These are phyloP conservation scores for Lophius americanus DNA, from an alignment of 2,797 vertebrate species.

Conservation along the genomic window DNA sequence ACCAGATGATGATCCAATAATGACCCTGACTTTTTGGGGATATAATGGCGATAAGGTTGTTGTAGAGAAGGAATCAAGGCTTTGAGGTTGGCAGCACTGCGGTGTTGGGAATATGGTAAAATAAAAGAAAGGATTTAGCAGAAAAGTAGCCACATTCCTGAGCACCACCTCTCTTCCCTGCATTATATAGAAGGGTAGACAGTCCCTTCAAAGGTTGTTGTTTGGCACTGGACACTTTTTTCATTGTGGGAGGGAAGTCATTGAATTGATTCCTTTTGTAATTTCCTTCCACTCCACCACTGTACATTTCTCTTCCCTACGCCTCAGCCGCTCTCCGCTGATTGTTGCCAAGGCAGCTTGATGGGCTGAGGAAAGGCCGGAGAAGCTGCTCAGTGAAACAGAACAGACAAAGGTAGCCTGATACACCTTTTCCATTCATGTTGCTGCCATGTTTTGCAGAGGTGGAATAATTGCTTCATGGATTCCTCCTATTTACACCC, in stretches of 20 bases:
- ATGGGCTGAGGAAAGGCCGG: constrained; percentile 57
- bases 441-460: constrained; percentile 58
- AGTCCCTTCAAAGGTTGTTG: constrained; percentile 64
- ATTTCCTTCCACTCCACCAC: constrained; percentile 69
- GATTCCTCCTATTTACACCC: constrained; percentile 64
- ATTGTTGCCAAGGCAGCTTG: constrained; percentile 70
- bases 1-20: no score
- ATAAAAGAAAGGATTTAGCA: constrained; percentile 19
- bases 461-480: constrained; percentile 62
- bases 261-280: constrained; percentile 77
- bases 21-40: no score
- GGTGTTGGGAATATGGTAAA: constrained; percentile 6
- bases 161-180: constrained; percentile 41
- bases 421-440: constrained; percentile 63
- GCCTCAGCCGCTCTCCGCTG: constrained; percentile 61
- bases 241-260: constrained; percentile 55
- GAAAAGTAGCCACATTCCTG: constrained; percentile 31
- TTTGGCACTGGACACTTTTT: constrained; percentile 62
- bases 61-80: constrained; percentile 22
- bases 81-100: constrained; percentile 6
- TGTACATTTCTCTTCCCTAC: constrained; percentile 65
- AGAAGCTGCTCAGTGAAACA: constrained; percentile 69
- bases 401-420: constrained; percentile 61
- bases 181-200: constrained; percentile 47
- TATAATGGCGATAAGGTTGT: constrained; percentile 17